Percentiles rank a stretch among this genome's conserved stretches.
Evolutionary conservation across 2,113 vertebrate species (phyloP).

Genomic region (Thamnaconus septentrionalis): DNA sequence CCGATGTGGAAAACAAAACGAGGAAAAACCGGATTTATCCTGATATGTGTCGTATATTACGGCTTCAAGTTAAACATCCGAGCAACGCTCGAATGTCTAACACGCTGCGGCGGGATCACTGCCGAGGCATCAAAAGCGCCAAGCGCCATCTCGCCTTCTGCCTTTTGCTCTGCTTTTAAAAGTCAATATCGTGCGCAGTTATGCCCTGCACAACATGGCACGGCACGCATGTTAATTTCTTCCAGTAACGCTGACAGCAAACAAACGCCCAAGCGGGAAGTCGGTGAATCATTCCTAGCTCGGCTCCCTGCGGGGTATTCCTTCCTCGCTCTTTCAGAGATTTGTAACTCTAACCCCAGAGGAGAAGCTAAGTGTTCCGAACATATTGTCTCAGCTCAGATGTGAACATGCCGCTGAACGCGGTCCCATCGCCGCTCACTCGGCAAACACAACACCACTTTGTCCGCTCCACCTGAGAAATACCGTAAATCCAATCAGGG

Average conservation of each 20-base stretch:
- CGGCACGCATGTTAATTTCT: constrained; percentile 7
- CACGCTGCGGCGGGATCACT: neutral
- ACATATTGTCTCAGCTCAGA: constrained; percentile 46
- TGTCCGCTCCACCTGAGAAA: constrained; percentile 11
- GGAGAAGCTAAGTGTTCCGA: constrained; percentile 25
- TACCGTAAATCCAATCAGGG: too few species aligned
- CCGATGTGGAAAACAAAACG: too few species aligned
- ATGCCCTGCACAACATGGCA: constrained; percentile 1
- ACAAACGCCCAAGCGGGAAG: constrained; percentile 42
- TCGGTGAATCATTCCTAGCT: constrained; percentile 32
- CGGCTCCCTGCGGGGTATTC: constrained; percentile 46
- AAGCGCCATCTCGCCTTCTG: neutral
- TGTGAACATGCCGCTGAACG: constrained; percentile 44
- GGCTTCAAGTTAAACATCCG: too few species aligned
- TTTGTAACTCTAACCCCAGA: constrained; percentile 32
- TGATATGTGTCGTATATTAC: too few species aligned
- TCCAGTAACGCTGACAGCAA: constrained; percentile 21
- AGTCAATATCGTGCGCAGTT: neutral
- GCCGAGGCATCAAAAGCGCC: neutral
- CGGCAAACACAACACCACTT: constrained; percentile 10
- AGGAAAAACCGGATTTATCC: too few species aligned
- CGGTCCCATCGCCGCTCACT: constrained; percentile 31
- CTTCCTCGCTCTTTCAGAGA: constrained; percentile 36
- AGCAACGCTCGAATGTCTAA: too few species aligned
- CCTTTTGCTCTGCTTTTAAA: neutral